Percentiles rank a stretch among this genome's conserved stretches.
phyloP scores from a whole-genome alignment of 2,888 invertebrate species.

The Philereme transversata region DNA sequence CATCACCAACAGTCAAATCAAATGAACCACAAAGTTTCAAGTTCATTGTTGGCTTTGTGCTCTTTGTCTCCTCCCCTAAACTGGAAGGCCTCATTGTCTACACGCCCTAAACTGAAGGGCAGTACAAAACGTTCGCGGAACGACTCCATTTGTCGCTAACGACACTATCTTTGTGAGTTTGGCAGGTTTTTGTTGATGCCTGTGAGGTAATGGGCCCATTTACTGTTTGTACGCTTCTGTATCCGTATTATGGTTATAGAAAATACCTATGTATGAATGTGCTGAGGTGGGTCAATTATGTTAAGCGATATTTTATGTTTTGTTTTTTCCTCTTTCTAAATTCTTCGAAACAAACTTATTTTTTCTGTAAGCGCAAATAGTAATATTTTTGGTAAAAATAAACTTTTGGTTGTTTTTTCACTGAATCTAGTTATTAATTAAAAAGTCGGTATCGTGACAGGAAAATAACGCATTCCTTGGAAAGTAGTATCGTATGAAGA shows the following conservation, averaged over 20 bases:
- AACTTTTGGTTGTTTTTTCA: too few relatives aligned
- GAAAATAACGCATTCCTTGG: too few relatives aligned
- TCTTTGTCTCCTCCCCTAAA: conserved; percentile 32
- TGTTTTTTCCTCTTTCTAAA: too few relatives aligned
- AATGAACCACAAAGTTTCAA: conserved; percentile 38
- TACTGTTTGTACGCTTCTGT: conserved; percentile 31
- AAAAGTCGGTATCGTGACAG: too few relatives aligned
- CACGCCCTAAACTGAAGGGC: conserved; percentile 18
- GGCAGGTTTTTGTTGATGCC: conserved; percentile 41
- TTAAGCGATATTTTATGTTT: conserved; percentile 7
- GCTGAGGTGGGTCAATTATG: conserved; percentile 8
- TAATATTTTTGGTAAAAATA: too few relatives aligned
- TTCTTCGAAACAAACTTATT: too few relatives aligned
- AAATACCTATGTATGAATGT: conserved; percentile 1
- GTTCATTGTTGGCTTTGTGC: conserved; percentile 36
- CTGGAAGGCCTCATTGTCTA: conserved; percentile 19
- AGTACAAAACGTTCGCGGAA: conserved; percentile 36
- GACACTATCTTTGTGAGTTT: conserved; percentile 58
- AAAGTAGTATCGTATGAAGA: too few relatives aligned
- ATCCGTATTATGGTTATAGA: conserved; percentile 15
- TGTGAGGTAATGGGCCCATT: conserved; percentile 36
- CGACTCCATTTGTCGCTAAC: conserved; percentile 53
- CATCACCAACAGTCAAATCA: conserved; percentile 36
- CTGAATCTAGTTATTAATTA: too few relatives aligned
- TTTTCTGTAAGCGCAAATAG: too few relatives aligned